Evolutionary conservation across 2,113 vertebrate genomes (phyloP).

Genomic region (Todiramphus saurophagus): DNA sequence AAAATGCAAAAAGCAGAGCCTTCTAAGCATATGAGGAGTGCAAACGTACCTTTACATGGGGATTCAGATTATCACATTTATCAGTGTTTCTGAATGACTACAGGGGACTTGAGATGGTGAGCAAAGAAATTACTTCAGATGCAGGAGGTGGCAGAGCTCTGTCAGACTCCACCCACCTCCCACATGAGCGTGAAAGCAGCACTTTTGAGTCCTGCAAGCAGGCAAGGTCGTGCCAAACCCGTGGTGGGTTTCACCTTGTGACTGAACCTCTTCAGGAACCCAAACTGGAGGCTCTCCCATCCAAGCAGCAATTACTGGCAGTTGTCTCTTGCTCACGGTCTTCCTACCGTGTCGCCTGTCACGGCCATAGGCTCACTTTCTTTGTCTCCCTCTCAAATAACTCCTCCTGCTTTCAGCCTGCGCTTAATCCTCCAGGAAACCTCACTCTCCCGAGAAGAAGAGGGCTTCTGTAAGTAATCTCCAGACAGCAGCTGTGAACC

Average conservation of each 20-base stretch:
- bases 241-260: not conserved
- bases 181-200: accelerated
- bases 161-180: not conserved
- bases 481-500: slow-evolving; percentile 68
- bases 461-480: slow-evolving; percentile 59
- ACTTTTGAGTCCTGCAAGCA: accelerated
- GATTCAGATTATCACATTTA: not conserved
- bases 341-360: not conserved
- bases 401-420: slow-evolving; percentile 40
- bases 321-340: not conserved
- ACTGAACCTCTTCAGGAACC: not conserved
- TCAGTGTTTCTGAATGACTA: not conserved
- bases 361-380: not conserved
- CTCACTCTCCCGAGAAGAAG: slow-evolving; percentile 43
- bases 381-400: slow-evolving; percentile 24
- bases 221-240: not conserved
- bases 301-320: not conserved
- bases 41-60: not conserved
- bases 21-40: not conserved
- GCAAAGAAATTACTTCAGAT: not conserved
- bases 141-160: not conserved
- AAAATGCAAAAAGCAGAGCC: not conserved
- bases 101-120: not conserved
- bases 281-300: not conserved
- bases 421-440: slow-evolving; percentile 63